Conservation (phyloP, 2,888 invertebrate genomes). For the Orthonevra nobilis region DNA sequence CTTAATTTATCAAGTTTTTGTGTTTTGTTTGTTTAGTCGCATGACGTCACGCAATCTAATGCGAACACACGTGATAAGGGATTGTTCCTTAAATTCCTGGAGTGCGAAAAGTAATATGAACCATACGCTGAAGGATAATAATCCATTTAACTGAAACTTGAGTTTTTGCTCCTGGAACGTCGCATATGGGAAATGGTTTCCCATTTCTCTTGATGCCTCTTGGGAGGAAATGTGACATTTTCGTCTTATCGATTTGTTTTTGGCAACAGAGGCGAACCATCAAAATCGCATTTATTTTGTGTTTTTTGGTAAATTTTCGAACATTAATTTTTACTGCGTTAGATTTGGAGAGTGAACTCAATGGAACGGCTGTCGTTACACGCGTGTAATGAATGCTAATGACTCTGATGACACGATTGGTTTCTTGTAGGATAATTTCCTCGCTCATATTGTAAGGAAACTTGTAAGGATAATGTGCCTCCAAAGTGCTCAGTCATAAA, state of each 20-base stretch:
- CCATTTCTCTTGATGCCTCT: neutral
- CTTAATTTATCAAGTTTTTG: slow-evolving; percentile 30
- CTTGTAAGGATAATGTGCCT: no score
- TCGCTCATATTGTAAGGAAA: no score
- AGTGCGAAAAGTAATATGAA: slow-evolving; percentile 7
- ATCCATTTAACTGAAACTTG: slow-evolving; percentile 30
- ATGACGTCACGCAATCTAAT: slow-evolving; percentile 27
- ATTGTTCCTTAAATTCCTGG: neutral
- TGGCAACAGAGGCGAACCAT: neutral
- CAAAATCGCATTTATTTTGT: slow-evolving; percentile 5
- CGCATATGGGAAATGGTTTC: slow-evolving; percentile 11
- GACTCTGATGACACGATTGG: no score
- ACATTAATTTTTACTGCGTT: slow-evolving; percentile 25
- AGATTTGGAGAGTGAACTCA: slow-evolving; percentile 14
- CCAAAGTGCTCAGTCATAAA: no score
- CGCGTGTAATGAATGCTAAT: neutral
- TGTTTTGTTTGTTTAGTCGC: slow-evolving; percentile 5
- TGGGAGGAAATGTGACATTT: neutral
- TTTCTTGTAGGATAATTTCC: no score
- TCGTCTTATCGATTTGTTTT: slow-evolving; percentile 16
- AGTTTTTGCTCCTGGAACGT: neutral
- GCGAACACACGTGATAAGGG: no score
- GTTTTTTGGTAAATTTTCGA: neutral
- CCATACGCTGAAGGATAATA: no score
- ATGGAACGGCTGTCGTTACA: slow-evolving; percentile 11